Evolutionary conservation across 2,797 vertebrate species (phyloP).

Genomic region (Microchirus variegatus): DNA sequence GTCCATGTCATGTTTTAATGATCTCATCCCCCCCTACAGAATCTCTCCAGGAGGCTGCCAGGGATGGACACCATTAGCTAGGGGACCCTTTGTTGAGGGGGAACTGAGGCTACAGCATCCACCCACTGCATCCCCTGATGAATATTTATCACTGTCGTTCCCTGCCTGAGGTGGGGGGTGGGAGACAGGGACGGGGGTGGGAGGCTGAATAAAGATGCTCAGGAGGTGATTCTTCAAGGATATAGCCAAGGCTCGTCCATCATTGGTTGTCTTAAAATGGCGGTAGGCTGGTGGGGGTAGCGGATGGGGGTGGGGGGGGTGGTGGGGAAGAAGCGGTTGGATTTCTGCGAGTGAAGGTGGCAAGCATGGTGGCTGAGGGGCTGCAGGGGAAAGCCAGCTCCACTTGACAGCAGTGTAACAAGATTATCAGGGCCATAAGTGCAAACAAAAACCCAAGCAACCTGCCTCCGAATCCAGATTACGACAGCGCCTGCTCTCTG

Average conservation of each 20-base stretch:
- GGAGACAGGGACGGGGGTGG: constrained; percentile 46
- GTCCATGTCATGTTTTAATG: constrained; percentile 71
- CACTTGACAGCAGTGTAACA: constrained; percentile 81
- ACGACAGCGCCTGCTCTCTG: constrained; percentile 62
- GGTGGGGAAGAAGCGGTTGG: not conserved
- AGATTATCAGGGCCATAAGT: constrained; percentile 81
- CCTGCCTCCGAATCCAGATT: constrained; percentile 76
- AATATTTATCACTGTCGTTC: constrained; percentile 77
- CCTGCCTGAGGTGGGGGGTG: constrained; percentile 63
- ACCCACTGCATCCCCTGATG: constrained; percentile 59
- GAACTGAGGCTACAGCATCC: constrained; percentile 56
- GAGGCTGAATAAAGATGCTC: constrained; percentile 72
- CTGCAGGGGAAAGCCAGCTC: constrained; percentile 70
- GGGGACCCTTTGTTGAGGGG: constrained; percentile 74
- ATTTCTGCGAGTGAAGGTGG: constrained; percentile 66
- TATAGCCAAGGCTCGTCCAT: constrained; percentile 75
- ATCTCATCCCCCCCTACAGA: constrained; percentile 62
- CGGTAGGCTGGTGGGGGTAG: constrained; percentile 46
- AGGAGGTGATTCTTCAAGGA: constrained; percentile 80
- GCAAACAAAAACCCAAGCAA: constrained; percentile 76
- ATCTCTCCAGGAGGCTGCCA: constrained; percentile 63
- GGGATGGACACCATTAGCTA: constrained; percentile 75
- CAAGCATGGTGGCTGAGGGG: constrained; percentile 66
- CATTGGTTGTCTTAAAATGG: constrained; percentile 74
- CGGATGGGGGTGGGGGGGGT: no score